Percentiles rank a stretch among this genome's conserved stretches.
Conservation (phyloP, 2,888 invertebrate species). For the Axea sp. region DNA sequence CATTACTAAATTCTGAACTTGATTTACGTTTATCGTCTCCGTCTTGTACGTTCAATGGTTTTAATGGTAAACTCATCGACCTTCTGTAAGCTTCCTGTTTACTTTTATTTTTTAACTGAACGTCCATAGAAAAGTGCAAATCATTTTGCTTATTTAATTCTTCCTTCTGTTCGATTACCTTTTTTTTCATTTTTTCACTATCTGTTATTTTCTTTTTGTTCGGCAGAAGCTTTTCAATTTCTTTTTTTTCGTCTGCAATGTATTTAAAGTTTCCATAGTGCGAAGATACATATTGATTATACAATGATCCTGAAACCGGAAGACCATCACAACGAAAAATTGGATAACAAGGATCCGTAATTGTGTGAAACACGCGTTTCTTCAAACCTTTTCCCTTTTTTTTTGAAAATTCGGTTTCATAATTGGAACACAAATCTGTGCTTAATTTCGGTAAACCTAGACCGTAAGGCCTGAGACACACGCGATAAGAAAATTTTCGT, state of each 20-base stretch:
- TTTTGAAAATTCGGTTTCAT: slow-evolving; percentile 57
- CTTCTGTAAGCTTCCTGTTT: slow-evolving; percentile 78
- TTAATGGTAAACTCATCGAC: slow-evolving; percentile 86
- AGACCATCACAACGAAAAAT: slow-evolving; percentile 87
- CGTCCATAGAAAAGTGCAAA: slow-evolving; percentile 61
- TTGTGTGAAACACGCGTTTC: slow-evolving; percentile 84
- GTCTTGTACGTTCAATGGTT: slow-evolving; percentile 81
- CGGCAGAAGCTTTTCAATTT: slow-evolving; percentile 13
- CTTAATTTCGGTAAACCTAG: slow-evolving; percentile 79
- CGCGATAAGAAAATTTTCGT: slow-evolving; percentile 81
- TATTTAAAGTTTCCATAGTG: slow-evolving; percentile 83
- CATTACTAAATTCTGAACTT: slow-evolving; percentile 68
- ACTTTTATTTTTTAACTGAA: slow-evolving; percentile 68
- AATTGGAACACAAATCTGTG: slow-evolving; percentile 65
- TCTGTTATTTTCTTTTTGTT: background rate
- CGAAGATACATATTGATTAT: slow-evolving; percentile 85
- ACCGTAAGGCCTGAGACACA: slow-evolving; percentile 82
- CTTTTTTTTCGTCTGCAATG: background rate
- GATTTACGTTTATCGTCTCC: slow-evolving; percentile 76
- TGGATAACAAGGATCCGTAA: slow-evolving; percentile 89
- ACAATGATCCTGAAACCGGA: slow-evolving; percentile 86
- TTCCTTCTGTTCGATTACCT: too few species aligned
- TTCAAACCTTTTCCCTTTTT: slow-evolving; percentile 75
- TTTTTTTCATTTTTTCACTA: too few species aligned
- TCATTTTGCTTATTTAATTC: slow-evolving; percentile 1